Percentiles rank a stretch among this genome's conserved stretches.
Conservation (phyloP, 2,113 vertebrate species). For the Telmatochromis sp. region DNA sequence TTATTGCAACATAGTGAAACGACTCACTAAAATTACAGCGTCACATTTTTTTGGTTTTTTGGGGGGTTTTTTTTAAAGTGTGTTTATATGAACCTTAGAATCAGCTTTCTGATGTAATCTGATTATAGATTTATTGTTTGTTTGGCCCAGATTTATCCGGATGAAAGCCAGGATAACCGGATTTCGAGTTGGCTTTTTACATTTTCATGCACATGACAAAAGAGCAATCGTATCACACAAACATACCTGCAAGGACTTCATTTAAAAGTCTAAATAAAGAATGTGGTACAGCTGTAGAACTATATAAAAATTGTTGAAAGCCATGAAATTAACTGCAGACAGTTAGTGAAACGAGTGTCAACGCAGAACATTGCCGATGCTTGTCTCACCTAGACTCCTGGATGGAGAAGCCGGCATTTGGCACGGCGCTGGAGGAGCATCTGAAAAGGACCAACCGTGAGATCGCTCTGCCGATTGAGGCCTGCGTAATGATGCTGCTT, state of each 20-base stretch:
- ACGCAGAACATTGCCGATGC: not conserved
- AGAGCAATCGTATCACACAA: not conserved
- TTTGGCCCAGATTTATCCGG: not conserved
- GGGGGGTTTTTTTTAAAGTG: rapidly evolving
- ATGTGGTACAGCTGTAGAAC: not conserved
- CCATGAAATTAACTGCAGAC: not conserved
- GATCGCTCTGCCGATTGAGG: constrained; percentile 90
- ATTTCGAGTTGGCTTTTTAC: not conserved
- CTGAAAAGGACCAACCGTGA: constrained; percentile 88
- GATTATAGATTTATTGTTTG: not conserved
- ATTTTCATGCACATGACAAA: not conserved
- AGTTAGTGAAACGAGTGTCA: not conserved
- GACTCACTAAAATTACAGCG: not conserved
- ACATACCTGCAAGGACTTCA: not conserved
- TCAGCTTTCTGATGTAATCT: not conserved
- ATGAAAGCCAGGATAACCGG: not conserved
- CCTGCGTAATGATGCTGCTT: constrained; percentile 97
- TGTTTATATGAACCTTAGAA: not conserved
- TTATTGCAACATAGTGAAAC: not conserved
- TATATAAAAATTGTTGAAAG: not conserved
- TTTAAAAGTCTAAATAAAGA: not conserved
- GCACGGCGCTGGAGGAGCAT: constrained; percentile 88
- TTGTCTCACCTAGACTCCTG: constrained; percentile 78
- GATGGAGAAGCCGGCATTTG: constrained; percentile 94
- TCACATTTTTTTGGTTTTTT: not conserved